Evolutionary conservation across 1,140 invertebrate genomes (phyloP).

Genomic region (Drosophila tristis): DNA sequence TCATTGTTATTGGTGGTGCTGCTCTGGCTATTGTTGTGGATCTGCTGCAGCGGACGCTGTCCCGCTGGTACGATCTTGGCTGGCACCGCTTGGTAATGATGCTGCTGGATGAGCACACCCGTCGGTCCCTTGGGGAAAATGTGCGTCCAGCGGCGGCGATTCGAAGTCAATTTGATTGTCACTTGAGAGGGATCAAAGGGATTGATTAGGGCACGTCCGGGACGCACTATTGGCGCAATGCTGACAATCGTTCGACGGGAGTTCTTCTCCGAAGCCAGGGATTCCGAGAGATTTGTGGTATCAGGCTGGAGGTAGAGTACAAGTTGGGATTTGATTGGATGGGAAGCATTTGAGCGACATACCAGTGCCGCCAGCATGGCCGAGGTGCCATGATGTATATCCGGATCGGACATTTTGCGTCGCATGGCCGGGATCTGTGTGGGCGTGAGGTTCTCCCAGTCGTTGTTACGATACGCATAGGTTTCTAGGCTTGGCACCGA

Average conservation of each 20-base stretch:
- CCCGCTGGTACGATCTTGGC: conserved; percentile 63
- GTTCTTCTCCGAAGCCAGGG: conserved; percentile 83
- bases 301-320: conserved; percentile 41
- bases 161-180: conserved; percentile 98
- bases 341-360: not conserved
- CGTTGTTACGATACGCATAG: conserved; percentile 66
- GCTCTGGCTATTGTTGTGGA: conserved; percentile 8
- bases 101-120: conserved; percentile 95
- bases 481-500: conserved; percentile 88
- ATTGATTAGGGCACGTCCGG: conserved; percentile 94
- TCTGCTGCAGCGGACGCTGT: conserved; percentile 34
- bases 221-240: conserved; percentile 86
- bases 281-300: conserved; percentile 72
- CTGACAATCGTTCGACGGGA: conserved; percentile 70
- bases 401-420: conserved; percentile 92
- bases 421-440: conserved; percentile 85
- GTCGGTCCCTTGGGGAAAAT: conserved; percentile 98
- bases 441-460: conserved; percentile 86
- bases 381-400: conserved; percentile 88
- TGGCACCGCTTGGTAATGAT: conserved; percentile 95
- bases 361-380: conserved; percentile 75
- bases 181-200: conserved; percentile 99
- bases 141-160: conserved; percentile 98
- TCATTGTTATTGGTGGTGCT: conserved; percentile 63
- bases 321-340: not conserved